Conservation (phyloP, 2,797 vertebrate species). For the Rousettus madagascariensis region DNA sequence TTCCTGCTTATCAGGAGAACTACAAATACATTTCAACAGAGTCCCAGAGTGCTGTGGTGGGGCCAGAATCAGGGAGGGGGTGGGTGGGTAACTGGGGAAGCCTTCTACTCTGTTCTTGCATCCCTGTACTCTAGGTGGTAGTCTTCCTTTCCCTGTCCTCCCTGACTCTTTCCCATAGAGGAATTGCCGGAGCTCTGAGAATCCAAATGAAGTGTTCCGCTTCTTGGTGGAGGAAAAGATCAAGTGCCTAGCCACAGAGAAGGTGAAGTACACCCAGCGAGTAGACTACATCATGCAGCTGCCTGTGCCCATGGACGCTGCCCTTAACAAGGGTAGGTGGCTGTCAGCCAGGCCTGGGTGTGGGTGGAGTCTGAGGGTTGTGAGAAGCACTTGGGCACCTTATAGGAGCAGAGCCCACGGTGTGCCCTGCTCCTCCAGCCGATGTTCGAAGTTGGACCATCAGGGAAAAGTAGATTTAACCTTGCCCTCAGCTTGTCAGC, state of each 20-base stretch:
- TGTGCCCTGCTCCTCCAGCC: not conserved
- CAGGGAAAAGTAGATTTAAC: not conserved
- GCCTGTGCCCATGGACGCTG: conserved; percentile 97
- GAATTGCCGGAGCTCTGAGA: conserved; percentile 96
- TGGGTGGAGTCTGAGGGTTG: not conserved
- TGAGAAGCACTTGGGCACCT: not conserved
- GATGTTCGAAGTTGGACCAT: not conserved
- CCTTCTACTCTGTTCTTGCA: not conserved
- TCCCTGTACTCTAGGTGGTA: not conserved
- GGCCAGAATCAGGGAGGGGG: not conserved
- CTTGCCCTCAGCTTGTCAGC: not conserved
- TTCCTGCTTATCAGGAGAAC: not conserved
- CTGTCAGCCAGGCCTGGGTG: not conserved
- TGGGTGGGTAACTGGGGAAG: not conserved
- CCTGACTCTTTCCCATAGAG: conserved; percentile 86
- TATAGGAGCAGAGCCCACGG: not conserved
- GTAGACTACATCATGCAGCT: conserved; percentile 99
- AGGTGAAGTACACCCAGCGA: conserved; percentile 98
- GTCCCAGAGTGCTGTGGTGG: not conserved
- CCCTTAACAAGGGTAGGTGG: conserved; percentile 91
- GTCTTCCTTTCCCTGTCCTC: not conserved
- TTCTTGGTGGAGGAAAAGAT: conserved; percentile 98
- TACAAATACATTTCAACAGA: not conserved
- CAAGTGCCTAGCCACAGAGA: conserved; percentile 97
- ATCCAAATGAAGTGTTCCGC: conserved; percentile 97